Base-by-base conservation (phyloP, 2,797 vertebrate genomes). In the Cetoscarus ocellatus region DNA sequence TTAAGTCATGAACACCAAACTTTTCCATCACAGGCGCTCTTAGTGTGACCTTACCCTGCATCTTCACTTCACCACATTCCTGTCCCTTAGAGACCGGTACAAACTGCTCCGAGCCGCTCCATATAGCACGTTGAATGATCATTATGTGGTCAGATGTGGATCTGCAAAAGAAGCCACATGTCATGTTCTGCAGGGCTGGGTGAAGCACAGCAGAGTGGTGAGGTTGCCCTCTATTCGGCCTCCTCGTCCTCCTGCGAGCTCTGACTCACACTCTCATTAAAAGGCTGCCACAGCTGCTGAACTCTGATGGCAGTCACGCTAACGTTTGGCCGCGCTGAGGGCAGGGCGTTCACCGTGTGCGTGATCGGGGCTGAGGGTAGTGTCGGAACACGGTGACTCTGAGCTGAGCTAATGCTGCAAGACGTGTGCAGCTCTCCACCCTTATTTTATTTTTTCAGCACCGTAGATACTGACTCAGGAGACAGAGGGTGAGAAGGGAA, bases 231-330 rank as follows among this genome's bases (percentile, higher is more conserved):
- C n/a, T 1, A 19, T n/a, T 11, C 60, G 6, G 62, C 75, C 64
- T 62, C 56, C 0, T 27, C 27, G n/a, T 66, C 60, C 55, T 63
- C 45, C 39, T 65, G 47, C 61, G 27, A 19, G 66, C 73, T 27
- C 61, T 72, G 74, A 88, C 77, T 85, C 84, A 85, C 44, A 2
- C 49, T 50, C 73, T 82, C 74, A 42, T 86, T 82, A 84, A 78
- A 62, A 12, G 6, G 27, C 63, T 27, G 73, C 71, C 71, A 51
- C 80, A 73, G 70, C 74, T 61, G 67, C 79, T 80, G 79, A 80
- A 56, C 82, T 53, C 44, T 34, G 61, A 56, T 61, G 38, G 66
- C 49, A 67, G 78, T 67, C 78, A 81, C 73, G 73, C 74, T 15
- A 69, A 55, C 14, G 34, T 18, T 42, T 67, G 67, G 62, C 40